These are phyloP conservation scores for Pardalotus punctatus DNA, from an alignment of 2,113 vertebrate genomes.

Conservation along the genomic window DNA sequence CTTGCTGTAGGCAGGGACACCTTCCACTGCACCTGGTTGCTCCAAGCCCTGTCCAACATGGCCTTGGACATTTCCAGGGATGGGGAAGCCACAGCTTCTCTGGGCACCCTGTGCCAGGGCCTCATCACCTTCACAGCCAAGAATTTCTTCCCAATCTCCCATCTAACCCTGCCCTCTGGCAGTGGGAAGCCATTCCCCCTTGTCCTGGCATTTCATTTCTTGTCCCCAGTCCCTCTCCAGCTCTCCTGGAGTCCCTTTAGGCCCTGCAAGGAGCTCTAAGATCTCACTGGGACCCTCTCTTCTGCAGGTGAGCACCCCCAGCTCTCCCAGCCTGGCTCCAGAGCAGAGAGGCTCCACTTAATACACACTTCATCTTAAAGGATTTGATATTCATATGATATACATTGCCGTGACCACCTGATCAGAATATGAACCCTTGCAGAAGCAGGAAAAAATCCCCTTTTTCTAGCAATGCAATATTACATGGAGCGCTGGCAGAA, in stretches of 20 bases:
- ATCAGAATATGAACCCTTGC: not conserved
- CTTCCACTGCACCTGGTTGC: not conserved
- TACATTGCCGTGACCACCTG: not conserved
- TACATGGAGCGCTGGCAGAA: not conserved
- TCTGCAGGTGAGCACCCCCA: not conserved
- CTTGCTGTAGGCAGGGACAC: not conserved
- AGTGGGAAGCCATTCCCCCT: not conserved
- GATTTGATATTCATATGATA: not conserved
- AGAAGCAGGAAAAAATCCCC: not conserved
- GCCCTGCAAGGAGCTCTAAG: not conserved
- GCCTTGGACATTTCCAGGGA: not conserved
- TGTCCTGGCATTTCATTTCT: not conserved
- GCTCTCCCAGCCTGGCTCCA: not conserved
- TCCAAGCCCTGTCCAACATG: not conserved
- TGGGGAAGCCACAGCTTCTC: not conserved
- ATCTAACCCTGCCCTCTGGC: not conserved
- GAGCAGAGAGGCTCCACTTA: not conserved
- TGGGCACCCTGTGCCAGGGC: not conserved
- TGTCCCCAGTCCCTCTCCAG: not conserved
- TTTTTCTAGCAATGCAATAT: not conserved
- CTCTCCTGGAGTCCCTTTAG: not conserved
- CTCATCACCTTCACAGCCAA: not conserved
- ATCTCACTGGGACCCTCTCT: not conserved
- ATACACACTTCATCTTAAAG: not conserved
- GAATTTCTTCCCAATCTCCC: not conserved